Base-by-base conservation (phyloP, 2,113 vertebrate species). In the Glaucidium brasilianum region DNA sequence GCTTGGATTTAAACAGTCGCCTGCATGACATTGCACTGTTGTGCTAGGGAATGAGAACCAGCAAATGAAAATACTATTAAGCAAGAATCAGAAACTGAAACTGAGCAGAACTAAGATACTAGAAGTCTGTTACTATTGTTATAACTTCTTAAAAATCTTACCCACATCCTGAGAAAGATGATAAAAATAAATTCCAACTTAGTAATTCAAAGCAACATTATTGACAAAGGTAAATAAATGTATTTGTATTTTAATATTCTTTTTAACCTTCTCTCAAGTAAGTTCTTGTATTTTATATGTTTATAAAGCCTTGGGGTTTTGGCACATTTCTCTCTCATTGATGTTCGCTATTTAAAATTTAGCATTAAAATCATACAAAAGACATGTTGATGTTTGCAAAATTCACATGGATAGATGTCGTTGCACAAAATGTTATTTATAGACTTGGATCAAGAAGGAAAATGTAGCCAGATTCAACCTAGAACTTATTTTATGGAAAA, bases 11-110 rank as follows among this genome's bases (percentile, higher is more conserved):
- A 91, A 95, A 86, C 75, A 93, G 86, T 95, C 0, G 26, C 73
- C 96, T 91, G 77, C 39, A 85, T 81, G 92, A 88, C 89, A 73
- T 88, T 86, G 84, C 78, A 59, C 68, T 96, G 78, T 95, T 97
- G 59, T 94, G 66, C 84, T 91, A 78, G 37, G 68, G 87, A 95
- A 95, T 95, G 89, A 95, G 91, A 97, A 89, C 73, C 78, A 95
- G 85, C 94, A 92, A 94, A 87, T 68, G 74, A 93, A 96, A 94
- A 95, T 87, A 80, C 34, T 88, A n/a, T 68, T 60, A 91, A 94
- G 55, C 62, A 63, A 91, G 94, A 96, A 83, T 90, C 52, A 89
- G 73, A 95, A 96, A 58, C 47, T 84, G 92, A 85, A 95, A 73
- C 62, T 45, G 80, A 92, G 77, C 53, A 81, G 64, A 82, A 92